Conservation (phyloP, 2,888 invertebrate genomes). For the Eustalomyia histrio region DNA sequence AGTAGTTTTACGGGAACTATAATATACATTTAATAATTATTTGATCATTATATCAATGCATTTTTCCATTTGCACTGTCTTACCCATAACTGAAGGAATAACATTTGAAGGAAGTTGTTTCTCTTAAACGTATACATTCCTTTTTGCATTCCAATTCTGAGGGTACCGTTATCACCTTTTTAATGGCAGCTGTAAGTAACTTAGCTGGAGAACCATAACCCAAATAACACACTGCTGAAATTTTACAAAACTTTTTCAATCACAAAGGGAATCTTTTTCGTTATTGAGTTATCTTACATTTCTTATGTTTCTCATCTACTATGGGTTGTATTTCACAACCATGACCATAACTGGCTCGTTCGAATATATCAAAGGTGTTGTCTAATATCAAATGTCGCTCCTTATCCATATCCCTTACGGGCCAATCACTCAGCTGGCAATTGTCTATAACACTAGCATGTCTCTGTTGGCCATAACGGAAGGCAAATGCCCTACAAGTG, state of each 20-base stretch:
- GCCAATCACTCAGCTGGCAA: conserved; percentile 88
- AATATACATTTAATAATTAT: background rate
- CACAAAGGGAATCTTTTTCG: background rate
- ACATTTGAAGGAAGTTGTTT: conserved; percentile 84
- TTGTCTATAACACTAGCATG: conserved; percentile 86
- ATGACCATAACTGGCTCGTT: conserved; percentile 89
- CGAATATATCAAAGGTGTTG: conserved; percentile 87
- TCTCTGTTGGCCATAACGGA: conserved; percentile 84
- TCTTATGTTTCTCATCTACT: conserved; percentile 79
- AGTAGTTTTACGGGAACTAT: conserved; percentile 76
- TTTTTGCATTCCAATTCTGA: conserved; percentile 85
- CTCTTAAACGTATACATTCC: conserved; percentile 82
- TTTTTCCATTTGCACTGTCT: conserved; percentile 54
- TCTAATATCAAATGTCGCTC: conserved; percentile 82
- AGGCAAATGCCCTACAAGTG: conserved; percentile 90
- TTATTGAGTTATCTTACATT: conserved; percentile 72
- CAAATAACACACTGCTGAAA: conserved; percentile 86
- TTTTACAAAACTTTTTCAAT: background rate
- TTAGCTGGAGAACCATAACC: conserved; percentile 88
- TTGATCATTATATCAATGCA: too few relatives aligned
- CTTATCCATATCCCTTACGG: conserved; percentile 84
- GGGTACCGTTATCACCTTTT: conserved; percentile 83
- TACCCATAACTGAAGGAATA: conserved; percentile 88
- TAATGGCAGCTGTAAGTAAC: conserved; percentile 83
- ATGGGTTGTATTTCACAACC: conserved; percentile 87